phyloP scores from a whole-genome alignment of 2,113 vertebrate genomes.

The Cebus imitator region DNA sequence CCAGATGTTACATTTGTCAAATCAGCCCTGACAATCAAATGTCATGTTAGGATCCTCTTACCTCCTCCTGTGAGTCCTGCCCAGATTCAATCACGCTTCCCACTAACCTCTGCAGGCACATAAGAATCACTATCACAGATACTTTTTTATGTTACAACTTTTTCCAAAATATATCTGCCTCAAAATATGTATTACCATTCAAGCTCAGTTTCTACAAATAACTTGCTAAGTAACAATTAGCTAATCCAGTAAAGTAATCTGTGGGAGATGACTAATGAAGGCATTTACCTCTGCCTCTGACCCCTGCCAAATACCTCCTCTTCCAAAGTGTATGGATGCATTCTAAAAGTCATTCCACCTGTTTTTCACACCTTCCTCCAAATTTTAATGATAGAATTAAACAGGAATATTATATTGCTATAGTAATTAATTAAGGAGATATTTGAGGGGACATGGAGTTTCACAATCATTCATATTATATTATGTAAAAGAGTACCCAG shows the following conservation, averaged over 20 bases:
- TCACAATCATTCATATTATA: neutral
- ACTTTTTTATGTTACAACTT: neutral
- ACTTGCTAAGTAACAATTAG: neutral
- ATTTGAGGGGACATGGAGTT: neutral
- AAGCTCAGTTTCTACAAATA: neutral
- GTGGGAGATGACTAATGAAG: neutral
- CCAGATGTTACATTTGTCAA: neutral
- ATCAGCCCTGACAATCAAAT: neutral
- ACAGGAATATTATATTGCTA: neutral
- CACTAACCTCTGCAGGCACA: neutral
- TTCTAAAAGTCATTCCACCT: neutral
- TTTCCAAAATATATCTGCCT: neutral
- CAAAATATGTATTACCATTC: neutral
- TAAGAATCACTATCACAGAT: neutral
- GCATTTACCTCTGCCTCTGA: neutral
- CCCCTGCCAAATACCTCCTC: neutral
- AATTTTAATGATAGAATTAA: neutral
- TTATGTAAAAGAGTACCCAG: neutral
- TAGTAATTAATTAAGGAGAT: neutral
- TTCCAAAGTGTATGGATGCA: neutral
- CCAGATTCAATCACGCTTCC: neutral
- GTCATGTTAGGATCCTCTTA: neutral
- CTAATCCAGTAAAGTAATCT: neutral
- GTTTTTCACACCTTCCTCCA: neutral
- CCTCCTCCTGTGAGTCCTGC: neutral